Conservation (phyloP, 92 coral and sea anemone species). For the Paragorgia papillata region DNA sequence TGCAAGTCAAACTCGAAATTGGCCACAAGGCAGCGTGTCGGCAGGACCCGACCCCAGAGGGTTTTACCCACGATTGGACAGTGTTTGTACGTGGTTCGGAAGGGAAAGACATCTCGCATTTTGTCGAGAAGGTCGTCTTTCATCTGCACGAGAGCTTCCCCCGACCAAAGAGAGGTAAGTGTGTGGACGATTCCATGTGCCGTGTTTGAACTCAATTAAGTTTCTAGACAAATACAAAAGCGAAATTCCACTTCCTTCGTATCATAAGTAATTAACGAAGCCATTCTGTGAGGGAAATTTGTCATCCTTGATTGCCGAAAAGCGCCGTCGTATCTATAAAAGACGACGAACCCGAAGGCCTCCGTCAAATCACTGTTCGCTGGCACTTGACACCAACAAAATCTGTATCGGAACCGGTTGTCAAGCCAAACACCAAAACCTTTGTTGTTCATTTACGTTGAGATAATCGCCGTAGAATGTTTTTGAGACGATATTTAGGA, state of each 20-base stretch:
- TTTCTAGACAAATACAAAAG: no score
- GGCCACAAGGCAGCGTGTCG: constrained; percentile 97
- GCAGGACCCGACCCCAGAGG: constrained; percentile 76
- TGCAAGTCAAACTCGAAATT: constrained; percentile 92
- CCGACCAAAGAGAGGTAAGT: constrained; percentile 90
- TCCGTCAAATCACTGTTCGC: neutral
- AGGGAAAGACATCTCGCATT: constrained; percentile 88
- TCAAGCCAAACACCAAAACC: no score
- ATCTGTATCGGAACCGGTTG: neutral
- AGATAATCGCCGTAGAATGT: no score
- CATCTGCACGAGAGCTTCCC: constrained; percentile 93
- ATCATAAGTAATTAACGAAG: no score
- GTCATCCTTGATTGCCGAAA: no score
- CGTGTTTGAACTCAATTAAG: neutral
- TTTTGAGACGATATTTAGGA: no score
- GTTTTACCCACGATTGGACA: constrained; percentile 94
- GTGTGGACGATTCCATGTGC: neutral
- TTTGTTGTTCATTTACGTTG: no score
- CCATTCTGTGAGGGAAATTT: no score
- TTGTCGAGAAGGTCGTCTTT: constrained; percentile 95
- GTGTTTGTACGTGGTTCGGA: constrained; percentile 96
- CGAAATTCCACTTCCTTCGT: neutral
- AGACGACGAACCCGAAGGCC: no score
- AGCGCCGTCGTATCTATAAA: no score
- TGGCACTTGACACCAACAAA: constrained; percentile 17